These are phyloP conservation scores for Phoebastria nigripes DNA, from an alignment of 2,797 vertebrate species.

Conservation along the genomic window DNA sequence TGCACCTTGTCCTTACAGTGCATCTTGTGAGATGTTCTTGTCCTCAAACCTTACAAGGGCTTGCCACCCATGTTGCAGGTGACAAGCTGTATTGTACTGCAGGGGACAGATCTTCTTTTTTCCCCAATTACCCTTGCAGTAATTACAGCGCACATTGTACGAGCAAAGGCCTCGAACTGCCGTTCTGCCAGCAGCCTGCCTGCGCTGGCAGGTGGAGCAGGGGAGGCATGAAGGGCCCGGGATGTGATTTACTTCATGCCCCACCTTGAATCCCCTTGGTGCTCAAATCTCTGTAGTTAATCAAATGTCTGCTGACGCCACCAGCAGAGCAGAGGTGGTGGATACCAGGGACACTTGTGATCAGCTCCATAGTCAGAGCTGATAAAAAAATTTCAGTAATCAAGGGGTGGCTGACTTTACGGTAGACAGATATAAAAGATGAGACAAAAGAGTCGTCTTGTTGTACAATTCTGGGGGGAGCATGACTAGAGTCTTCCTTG, in stretches of 20 bases:
- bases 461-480: background rate
- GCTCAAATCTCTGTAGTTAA: conserved; percentile 37
- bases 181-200: background rate
- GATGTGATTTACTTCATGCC: background rate
- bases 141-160: background rate
- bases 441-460: background rate
- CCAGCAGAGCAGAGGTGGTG: background rate
- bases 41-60: background rate
- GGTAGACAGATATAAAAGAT: background rate
- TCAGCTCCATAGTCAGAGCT: background rate
- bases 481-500: background rate
- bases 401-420: background rate
- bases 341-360: background rate
- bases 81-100: background rate
- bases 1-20: background rate
- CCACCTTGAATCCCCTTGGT: background rate
- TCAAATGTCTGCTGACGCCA: conserved; percentile 10
- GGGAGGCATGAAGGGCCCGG: background rate
- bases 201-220: background rate
- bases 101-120: background rate
- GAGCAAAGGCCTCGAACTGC: background rate
- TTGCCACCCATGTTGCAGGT: background rate
- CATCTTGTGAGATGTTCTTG: background rate
- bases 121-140: background rate
- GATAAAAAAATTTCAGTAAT: background rate